Conservation (phyloP, 2,797 vertebrate species). For the Takifugu ocellatus region DNA sequence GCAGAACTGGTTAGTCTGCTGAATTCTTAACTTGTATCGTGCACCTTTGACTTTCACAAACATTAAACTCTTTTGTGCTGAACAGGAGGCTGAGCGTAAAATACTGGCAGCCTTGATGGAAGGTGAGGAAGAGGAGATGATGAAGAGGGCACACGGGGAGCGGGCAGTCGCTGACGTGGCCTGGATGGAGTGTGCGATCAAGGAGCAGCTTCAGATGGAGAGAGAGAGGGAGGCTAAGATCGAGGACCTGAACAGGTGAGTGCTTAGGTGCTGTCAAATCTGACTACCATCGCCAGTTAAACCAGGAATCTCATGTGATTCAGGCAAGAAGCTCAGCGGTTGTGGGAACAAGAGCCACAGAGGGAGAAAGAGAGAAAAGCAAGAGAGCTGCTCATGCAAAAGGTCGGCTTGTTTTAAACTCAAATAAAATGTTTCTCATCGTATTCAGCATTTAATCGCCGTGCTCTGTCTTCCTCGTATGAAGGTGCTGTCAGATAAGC, state of each 20-base stretch:
- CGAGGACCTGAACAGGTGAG: slow-evolving; percentile 85
- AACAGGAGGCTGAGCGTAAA: slow-evolving; percentile 83
- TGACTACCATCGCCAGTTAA: background rate
- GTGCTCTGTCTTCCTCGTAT: background rate
- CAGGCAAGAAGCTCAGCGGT: slow-evolving; percentile 88
- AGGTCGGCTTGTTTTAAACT: slow-evolving; percentile 73
- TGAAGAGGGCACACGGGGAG: slow-evolving; percentile 42
- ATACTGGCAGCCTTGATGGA: slow-evolving; percentile 81
- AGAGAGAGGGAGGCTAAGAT: slow-evolving; percentile 84
- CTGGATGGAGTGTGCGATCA: slow-evolving; percentile 90
- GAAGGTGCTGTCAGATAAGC: slow-evolving; percentile 85
- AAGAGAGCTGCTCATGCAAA: slow-evolving; percentile 88
- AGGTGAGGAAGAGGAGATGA: slow-evolving; percentile 59
- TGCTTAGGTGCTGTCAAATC: background rate
- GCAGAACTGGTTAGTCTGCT: slow-evolving; percentile 86
- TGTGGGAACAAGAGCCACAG: slow-evolving; percentile 90
- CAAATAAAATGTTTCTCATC: background rate
- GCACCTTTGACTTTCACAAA: background rate
- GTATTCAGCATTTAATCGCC: background rate
- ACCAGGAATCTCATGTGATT: slow-evolving; percentile 13
- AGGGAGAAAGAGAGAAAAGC: slow-evolving; percentile 89
- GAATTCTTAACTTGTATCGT: background rate
- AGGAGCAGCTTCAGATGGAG: slow-evolving; percentile 91
- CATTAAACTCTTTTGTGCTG: slow-evolving; percentile 8
- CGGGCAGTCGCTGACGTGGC: slow-evolving; percentile 77